These are phyloP conservation scores for Arrhopalites spinosus DNA, from an alignment of 2,888 invertebrate species.

Conservation along the genomic window DNA sequence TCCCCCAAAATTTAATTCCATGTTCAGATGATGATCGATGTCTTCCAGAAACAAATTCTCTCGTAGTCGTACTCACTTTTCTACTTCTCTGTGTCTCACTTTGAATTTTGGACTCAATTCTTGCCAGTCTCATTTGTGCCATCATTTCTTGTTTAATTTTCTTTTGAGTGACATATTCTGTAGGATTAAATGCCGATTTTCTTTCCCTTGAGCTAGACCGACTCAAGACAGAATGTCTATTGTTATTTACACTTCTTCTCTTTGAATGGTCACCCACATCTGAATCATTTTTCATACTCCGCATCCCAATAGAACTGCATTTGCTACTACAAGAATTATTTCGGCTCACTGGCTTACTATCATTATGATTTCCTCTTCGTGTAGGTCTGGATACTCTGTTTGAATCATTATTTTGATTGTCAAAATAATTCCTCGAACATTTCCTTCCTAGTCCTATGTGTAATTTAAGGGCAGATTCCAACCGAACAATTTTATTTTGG, in stretches of 20 bases:
- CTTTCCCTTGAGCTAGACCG: conserved; percentile 8
- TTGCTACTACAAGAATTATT: not conserved
- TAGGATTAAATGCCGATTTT: conserved; percentile 49
- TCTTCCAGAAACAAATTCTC: not conserved
- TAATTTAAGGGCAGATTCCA: conserved; percentile 10
- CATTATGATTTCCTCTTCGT: not conserved
- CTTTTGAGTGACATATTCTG: conserved; percentile 51
- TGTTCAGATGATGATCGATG: not conserved
- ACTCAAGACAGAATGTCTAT: not conserved
- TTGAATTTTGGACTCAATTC: conserved; percentile 20
- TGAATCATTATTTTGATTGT: no score
- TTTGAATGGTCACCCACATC: not conserved
- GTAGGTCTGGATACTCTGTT: no score
- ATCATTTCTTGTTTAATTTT: conserved; percentile 44
- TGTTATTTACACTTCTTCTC: not conserved
- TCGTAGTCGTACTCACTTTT: not conserved
- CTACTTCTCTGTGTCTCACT: not conserved
- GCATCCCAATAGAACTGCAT: not conserved
- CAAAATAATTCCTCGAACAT: no score
- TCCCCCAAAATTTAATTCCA: no score
- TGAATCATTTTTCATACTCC: not conserved
- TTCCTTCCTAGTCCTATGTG: not conserved
- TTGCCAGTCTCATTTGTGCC: conserved; percentile 36
- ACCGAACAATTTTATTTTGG: conserved; percentile 9
- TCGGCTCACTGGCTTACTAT: not conserved